Conservation (phyloP, 2,888 invertebrate genomes). For the Agriopis marginaria region DNA sequence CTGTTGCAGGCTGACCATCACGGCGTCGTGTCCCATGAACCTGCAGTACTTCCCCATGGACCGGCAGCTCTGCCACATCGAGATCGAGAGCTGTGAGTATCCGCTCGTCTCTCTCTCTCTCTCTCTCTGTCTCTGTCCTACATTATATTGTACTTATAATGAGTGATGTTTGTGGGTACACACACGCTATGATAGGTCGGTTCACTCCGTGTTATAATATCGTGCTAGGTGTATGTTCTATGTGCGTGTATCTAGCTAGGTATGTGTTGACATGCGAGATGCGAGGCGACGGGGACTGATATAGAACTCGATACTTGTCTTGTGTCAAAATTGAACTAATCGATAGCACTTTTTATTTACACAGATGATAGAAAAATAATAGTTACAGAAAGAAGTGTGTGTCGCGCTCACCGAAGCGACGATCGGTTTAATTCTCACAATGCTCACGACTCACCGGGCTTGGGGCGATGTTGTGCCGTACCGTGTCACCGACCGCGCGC, state of each 20-base stretch:
- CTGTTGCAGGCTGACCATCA: slow-evolving; percentile 93
- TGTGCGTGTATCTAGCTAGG: too few species aligned
- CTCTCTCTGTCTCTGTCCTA: not conserved
- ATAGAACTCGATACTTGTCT: slow-evolving; percentile 20
- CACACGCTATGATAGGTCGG: too few species aligned
- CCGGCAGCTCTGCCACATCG: slow-evolving; percentile 95
- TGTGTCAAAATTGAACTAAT: slow-evolving; percentile 26
- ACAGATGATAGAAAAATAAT: slow-evolving; percentile 68
- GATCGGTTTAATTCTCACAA: slow-evolving; percentile 55
- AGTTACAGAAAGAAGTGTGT: slow-evolving; percentile 48
- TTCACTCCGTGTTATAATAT: not conserved
- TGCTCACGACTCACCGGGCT: slow-evolving; percentile 59
- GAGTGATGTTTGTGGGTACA: too few species aligned
- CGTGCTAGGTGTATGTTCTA: slow-evolving; percentile 19
- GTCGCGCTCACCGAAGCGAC: slow-evolving; percentile 62
- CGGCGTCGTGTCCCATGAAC: slow-evolving; percentile 97
- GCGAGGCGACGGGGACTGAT: slow-evolving; percentile 35
- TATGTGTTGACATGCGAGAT: slow-evolving; percentile 27
- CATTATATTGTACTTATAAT: too few species aligned
- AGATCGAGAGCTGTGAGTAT: slow-evolving; percentile 98
- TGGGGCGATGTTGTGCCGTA: slow-evolving; percentile 55
- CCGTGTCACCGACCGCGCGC: slow-evolving; percentile 28
- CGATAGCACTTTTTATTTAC: slow-evolving; percentile 28
- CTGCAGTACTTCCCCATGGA: slow-evolving; percentile 98
- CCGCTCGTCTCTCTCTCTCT: slow-evolving; percentile 39